Evolutionary conservation across 2,113 vertebrate genomes (phyloP), one percentile per base, ranked within the genome.

Genomic region (Grammomys dolichurus): DNA sequence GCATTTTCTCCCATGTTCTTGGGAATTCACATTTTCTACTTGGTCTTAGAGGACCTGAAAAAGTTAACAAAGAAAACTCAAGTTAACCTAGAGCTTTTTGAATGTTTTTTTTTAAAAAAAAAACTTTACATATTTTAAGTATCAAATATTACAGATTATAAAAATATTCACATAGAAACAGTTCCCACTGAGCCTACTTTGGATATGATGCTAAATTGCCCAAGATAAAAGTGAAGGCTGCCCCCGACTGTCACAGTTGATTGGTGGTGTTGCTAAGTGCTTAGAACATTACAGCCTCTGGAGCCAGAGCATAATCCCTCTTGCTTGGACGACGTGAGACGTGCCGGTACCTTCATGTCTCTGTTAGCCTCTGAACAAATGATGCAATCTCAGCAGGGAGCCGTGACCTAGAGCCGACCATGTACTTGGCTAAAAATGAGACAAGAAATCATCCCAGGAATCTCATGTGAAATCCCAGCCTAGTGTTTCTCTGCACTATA

Each of bases 401-500:
- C 16, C 10, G 12, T 87, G 89, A 69, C 65, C 85, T 78, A 22
- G 67, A 58, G 24, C 69, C 28, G 81, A 31, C 58, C 20, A 3
- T 16, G 51, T 31, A 60, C 54, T 51, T 54, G 28, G 89, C 77
- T 85, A 63, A 75, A 24, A 80, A 3, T 22, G 84, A 96, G 63
- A 69, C 65, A 69, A 84, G 56, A 69, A 82, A 51, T 65, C 16
- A 3, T 56, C 81, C 65, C 91, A 85, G 80, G 56, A 87, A 58
- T 81, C 78, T 77, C 56, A 12, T 43, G 12, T 28, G 56, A 87
- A 82, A 87, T 85, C 67, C 46, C 84, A 76, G 16, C 75, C 75
- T 46, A 8, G 43, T 63, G 84, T 90, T 87, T 93, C 85, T 92
- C 70, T 46, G 31, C 67, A 84, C 75, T 90, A 28, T 87, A 84